Conservation (phyloP, 2,113 vertebrate species). For the Gorsachius goisagi region DNA sequence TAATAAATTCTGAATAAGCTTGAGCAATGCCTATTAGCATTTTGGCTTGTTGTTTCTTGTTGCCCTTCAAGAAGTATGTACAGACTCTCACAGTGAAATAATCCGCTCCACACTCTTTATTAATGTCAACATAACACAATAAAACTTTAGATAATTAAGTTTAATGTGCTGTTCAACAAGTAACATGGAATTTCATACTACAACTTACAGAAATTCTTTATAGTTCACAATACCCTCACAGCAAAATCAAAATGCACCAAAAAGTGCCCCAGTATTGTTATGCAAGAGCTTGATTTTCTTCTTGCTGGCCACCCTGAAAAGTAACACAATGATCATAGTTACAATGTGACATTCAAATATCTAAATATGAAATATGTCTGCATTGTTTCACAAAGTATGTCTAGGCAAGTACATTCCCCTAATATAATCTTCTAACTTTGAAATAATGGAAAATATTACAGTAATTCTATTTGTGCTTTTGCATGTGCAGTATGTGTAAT, state of each 20-base stretch:
- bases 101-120: not conserved
- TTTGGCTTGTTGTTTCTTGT: not conserved
- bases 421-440: not conserved
- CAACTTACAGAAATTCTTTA: slow-evolving; percentile 20
- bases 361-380: not conserved
- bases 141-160: not conserved
- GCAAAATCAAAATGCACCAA: slow-evolving; percentile 1
- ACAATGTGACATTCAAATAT: not conserved
- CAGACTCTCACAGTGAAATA: not conserved
- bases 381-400: not conserved
- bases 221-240: slow-evolving; percentile 6
- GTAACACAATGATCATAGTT: not conserved
- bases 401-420: not conserved
- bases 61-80: not conserved
- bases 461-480: not conserved
- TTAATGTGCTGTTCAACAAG: slow-evolving; percentile 26
- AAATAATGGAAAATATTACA: not conserved
- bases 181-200: not conserved
- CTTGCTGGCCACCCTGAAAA: slow-evolving; percentile 33
- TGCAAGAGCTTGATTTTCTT: not conserved
- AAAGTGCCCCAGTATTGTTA: not conserved
- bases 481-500: not conserved
- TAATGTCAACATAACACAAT: not conserved
- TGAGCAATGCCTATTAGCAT: not conserved
- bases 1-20: not conserved